Conservation (phyloP, 1,140 invertebrate genomes). For the Drosophila sechellia region DNA sequence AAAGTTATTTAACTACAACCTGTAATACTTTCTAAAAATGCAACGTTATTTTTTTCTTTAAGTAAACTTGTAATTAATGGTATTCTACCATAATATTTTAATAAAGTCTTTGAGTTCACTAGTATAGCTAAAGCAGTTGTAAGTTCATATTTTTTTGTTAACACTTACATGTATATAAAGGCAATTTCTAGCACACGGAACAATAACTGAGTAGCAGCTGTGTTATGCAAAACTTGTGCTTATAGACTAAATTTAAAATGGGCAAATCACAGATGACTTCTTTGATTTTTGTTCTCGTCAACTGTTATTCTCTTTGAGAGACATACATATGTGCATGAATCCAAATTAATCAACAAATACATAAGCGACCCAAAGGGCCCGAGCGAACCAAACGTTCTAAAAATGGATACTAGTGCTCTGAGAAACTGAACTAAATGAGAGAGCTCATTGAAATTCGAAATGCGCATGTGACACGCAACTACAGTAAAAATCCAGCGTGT, state of each 20-base stretch:
- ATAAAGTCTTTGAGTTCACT: too few relatives aligned
- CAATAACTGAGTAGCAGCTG: conserved; percentile 40
- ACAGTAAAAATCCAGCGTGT: conserved; percentile 13
- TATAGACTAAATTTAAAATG: conserved; percentile 66
- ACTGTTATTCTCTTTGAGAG: conserved; percentile 21
- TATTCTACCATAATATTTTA: too few relatives aligned
- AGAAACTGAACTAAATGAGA: conserved; percentile 22
- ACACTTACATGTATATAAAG: conserved; percentile 9
- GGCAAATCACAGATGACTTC: conserved; percentile 16
- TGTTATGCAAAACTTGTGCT: conserved; percentile 56
- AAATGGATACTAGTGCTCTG: conserved; percentile 56
- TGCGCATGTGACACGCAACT: conserved; percentile 51
- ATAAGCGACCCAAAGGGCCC: conserved; percentile 4
- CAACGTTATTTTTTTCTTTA: too few relatives aligned
- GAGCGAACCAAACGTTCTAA: conserved; percentile 51
- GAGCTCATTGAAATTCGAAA: conserved; percentile 57
- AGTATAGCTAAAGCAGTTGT: too few relatives aligned
- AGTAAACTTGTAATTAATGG: too few relatives aligned
- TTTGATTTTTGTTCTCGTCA: conserved; percentile 10
- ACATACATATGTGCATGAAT: conserved; percentile 9
- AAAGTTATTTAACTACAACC: too few relatives aligned
- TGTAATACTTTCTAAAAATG: too few relatives aligned
- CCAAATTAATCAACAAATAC: conserved; percentile 22
- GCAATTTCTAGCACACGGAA: conserved; percentile 3
- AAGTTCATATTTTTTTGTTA: not conserved